Percentiles rank a stretch among this genome's conserved stretches.
These are phyloP conservation scores for Lepidocyrtoides sp. DNA, from an alignment of 2,888 invertebrate species.

Conservation along the genomic window DNA sequence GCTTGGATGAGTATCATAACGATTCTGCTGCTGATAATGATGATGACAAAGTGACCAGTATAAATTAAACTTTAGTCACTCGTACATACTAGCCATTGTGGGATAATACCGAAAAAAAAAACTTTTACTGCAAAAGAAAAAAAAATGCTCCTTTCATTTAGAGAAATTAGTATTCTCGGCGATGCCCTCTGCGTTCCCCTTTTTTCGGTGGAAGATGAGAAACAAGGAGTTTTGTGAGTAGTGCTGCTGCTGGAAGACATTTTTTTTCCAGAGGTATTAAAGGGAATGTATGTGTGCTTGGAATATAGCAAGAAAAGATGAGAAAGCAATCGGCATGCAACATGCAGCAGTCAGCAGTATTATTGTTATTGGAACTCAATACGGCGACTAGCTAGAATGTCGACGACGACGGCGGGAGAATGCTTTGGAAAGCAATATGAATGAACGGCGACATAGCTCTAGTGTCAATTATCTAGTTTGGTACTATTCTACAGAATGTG, in stretches of 20 bases:
- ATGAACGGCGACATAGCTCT: slow-evolving; percentile 16
- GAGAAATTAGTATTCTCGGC: slow-evolving; percentile 70
- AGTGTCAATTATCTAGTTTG: slow-evolving; percentile 41
- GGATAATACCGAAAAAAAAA: background rate
- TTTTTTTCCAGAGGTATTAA: slow-evolving; percentile 27
- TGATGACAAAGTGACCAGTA: slow-evolving; percentile 63
- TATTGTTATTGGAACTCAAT: slow-evolving; percentile 48
- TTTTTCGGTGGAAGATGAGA: background rate
- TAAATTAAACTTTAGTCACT: slow-evolving; percentile 48
- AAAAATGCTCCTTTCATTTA: slow-evolving; percentile 48
- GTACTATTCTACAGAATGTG: background rate
- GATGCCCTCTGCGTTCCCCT: slow-evolving; percentile 13
- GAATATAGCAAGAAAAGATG: background rate
- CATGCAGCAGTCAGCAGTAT: slow-evolving; percentile 62
- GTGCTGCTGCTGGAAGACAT: slow-evolving; percentile 15
- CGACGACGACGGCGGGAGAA: slow-evolving; percentile 16
- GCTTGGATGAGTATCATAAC: slow-evolving; percentile 28
- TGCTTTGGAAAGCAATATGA: slow-evolving; percentile 39
- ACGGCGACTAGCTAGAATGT: background rate
- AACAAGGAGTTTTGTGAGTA: background rate
- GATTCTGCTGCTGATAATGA: background rate
- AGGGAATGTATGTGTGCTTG: slow-evolving; percentile 13
- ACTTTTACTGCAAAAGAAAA: slow-evolving; percentile 1
- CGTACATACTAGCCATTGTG: background rate
- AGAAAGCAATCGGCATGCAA: slow-evolving; percentile 42